Base-by-base conservation (phyloP, 1,140 invertebrate genomes). In the Drosophila auraria region DNA sequence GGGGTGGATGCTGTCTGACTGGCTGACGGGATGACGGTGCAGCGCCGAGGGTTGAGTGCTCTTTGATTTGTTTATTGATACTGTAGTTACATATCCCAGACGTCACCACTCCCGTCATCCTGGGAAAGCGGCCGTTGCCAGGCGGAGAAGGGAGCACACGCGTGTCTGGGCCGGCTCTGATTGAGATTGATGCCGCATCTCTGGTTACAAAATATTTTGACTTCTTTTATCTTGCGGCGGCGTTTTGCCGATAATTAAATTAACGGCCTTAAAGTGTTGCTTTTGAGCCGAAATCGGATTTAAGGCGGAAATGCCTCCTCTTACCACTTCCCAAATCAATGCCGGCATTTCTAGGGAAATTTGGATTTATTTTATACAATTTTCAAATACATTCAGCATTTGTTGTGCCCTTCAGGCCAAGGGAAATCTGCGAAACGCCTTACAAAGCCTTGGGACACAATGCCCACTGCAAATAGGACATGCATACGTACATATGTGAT, bases 161-260 rank as follows among this genome's bases (percentile, higher is more conserved):
- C 82, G 84, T 89, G 86, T 86, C 84, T 74, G 77, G 64, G 53
- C 57, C 72, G 83, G 36, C 59, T 74, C 54, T 77, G 74, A 77
- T 58, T 71, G 75, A 78, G 74, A 83, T 89, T 89, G 78, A 82
- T 78, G 58, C 69, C 65, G 59, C 51, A 42, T 90, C 83, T 89
- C 87, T 51, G 78, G 75, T 89, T 89, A 86, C 84, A 90, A 72
- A 89, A 89, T 89, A 86, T 89, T 89, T 89, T 90, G 84, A 89
- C 84, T 89, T 87, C 68, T 80, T 82, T 90, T 90, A 90, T 90
- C 78, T 76, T 69, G 82, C 44, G 70, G 54, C 65, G 62, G 50
- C 45, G 63, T 71, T 59, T 53, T 74, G 49, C 45, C 63, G 56
- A 82, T 90, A 79, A 84, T 90, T 89, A 76, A 89, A 89, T 89